Percentiles rank a stretch among this genome's conserved stretches.
These are phyloP conservation scores for Agrotis exclamationis DNA, from an alignment of 2,888 invertebrate species.

Conservation along the genomic window DNA sequence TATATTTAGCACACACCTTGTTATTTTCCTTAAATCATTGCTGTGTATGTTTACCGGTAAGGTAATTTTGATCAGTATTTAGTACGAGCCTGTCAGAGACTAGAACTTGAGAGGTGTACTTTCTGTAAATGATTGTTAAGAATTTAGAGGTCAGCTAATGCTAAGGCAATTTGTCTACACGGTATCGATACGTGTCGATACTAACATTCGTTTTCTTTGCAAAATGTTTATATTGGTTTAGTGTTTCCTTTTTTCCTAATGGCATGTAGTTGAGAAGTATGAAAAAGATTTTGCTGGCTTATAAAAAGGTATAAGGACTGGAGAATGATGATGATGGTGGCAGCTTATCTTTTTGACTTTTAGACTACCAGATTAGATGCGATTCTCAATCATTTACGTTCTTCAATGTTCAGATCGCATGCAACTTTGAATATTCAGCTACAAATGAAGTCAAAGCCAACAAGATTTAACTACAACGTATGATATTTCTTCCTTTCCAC, in stretches of 20 bases:
- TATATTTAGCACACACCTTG: slow-evolving; percentile 54
- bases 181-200: slow-evolving; percentile 9
- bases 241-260: too few species aligned
- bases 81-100: neutral
- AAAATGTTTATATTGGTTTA: too few species aligned
- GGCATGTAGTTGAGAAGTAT: too few species aligned
- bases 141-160: slow-evolving; percentile 46
- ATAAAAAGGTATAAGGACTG: too few species aligned
- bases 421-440: neutral
- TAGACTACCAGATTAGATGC: too few species aligned
- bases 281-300: too few species aligned
- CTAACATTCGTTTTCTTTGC: slow-evolving; percentile 3
- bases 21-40: slow-evolving; percentile 52
- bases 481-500: slow-evolving; percentile 28
- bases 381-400: neutral
- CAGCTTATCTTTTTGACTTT: neutral
- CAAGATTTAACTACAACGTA: slow-evolving; percentile 5
- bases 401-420: neutral
- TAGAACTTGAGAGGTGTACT: neutral
- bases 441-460: slow-evolving; percentile 3
- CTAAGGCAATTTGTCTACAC: slow-evolving; percentile 7
- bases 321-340: too few species aligned
- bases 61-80: slow-evolving; percentile 12
- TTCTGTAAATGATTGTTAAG: slow-evolving; percentile 25
- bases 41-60: slow-evolving; percentile 15